Conservation (phyloP, 2,888 invertebrate species). For the Maniola hyperantus region DNA sequence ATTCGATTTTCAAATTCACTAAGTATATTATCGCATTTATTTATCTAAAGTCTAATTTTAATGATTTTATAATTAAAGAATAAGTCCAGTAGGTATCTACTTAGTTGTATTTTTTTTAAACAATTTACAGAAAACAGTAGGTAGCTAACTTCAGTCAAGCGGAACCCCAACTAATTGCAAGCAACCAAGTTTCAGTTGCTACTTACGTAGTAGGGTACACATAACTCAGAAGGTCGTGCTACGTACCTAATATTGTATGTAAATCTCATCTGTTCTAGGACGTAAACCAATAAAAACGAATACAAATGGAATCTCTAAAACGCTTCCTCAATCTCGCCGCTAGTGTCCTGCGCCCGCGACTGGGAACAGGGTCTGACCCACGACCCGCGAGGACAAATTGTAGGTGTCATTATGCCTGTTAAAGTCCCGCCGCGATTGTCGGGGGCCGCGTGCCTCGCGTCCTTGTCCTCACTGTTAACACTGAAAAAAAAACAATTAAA, state of each 20-base stretch:
- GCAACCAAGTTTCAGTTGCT: too few species aligned
- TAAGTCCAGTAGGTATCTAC: too few species aligned
- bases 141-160: too few species aligned
- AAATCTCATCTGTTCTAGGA: neutral
- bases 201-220: too few species aligned
- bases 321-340: slow-evolving; percentile 51
- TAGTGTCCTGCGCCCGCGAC: slow-evolving; percentile 57
- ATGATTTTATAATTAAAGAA: too few species aligned
- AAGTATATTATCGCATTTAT: too few species aligned
- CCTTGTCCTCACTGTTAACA: slow-evolving; percentile 44
- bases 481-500: slow-evolving; percentile 20
- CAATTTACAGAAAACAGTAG: too few species aligned
- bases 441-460: slow-evolving; percentile 60
- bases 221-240: neutral
- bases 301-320: slow-evolving; percentile 4
- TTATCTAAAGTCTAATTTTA: too few species aligned
- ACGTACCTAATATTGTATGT: neutral
- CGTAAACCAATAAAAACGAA: neutral
- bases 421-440: slow-evolving; percentile 62
- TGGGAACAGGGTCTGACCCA: slow-evolving; percentile 59
- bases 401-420: slow-evolving; percentile 74
- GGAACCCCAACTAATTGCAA: too few species aligned
- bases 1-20: too few species aligned
- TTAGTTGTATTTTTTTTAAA: too few species aligned
- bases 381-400: slow-evolving; percentile 75